These are phyloP conservation scores for Bos taurus DNA, from an alignment of 2,113 vertebrate genomes.

Conservation along the genomic window ARS-UCD2.0 NC_037345.1:56157001-56157500, in stretches of 20 bases:
- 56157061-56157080: fast-evolving
- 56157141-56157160: background rate
- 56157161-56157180: background rate
- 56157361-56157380: background rate
- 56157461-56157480: background rate
- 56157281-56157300: slow-evolving; percentile 93
- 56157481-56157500: no score
- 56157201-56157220: background rate
- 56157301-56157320: slow-evolving; percentile 93
- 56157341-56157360: slow-evolving; percentile 91
- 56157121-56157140: fast-evolving
- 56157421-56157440: fast-evolving
- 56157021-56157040: background rate
- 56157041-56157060: background rate
- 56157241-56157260: slow-evolving; percentile 86
- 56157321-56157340: slow-evolving; percentile 91
- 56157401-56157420: no score
- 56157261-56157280: slow-evolving; percentile 94
- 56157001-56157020: background rate
- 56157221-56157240: fast-evolving
- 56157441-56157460: background rate
- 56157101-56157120: background rate
- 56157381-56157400: fast-evolving
- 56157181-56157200: background rate
- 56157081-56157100: background rate